phyloP scores from a whole-genome alignment of 2,888 invertebrate species.

The Phania funesta region DNA sequence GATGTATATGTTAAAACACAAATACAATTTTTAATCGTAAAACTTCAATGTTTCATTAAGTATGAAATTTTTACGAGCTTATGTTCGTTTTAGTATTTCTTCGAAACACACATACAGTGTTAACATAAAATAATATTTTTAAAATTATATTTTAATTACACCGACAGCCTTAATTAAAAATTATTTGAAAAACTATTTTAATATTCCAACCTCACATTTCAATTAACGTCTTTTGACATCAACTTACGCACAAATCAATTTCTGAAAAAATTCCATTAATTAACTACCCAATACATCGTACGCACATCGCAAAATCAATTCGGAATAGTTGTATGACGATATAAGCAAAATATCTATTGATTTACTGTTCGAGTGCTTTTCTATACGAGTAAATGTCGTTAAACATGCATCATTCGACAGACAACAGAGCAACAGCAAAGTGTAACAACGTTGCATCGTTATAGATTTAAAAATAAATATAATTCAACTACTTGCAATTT shows the following conservation, averaged over 20 bases:
- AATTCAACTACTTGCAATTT: slow-evolving; percentile 38
- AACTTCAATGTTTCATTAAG: too few relatives aligned
- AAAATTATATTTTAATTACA: slow-evolving; percentile 31
- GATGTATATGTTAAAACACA: too few relatives aligned
- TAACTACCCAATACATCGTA: slow-evolving; percentile 50
- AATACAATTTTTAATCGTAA: too few relatives aligned
- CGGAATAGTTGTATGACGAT: neutral
- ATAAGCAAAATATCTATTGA: slow-evolving; percentile 23
- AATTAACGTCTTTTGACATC: slow-evolving; percentile 66
- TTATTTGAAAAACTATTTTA: slow-evolving; percentile 41
- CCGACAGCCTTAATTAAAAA: slow-evolving; percentile 15
- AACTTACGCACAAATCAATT: slow-evolving; percentile 66
- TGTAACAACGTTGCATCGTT: slow-evolving; percentile 50
- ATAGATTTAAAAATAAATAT: slow-evolving; percentile 47
- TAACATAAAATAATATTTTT: neutral
- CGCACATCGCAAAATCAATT: neutral
- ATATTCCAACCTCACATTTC: slow-evolving; percentile 65
- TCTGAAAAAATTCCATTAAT: slow-evolving; percentile 60
- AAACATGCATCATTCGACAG: slow-evolving; percentile 48
- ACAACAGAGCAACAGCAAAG: slow-evolving; percentile 11
- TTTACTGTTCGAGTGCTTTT: slow-evolving; percentile 30
- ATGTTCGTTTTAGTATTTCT: too few relatives aligned
- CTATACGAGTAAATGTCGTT: slow-evolving; percentile 26
- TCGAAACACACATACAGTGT: neutral
- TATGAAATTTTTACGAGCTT: too few relatives aligned